phyloP scores from a whole-genome alignment of 2,888 invertebrate genomes.

The Eurytoma californica region DNA sequence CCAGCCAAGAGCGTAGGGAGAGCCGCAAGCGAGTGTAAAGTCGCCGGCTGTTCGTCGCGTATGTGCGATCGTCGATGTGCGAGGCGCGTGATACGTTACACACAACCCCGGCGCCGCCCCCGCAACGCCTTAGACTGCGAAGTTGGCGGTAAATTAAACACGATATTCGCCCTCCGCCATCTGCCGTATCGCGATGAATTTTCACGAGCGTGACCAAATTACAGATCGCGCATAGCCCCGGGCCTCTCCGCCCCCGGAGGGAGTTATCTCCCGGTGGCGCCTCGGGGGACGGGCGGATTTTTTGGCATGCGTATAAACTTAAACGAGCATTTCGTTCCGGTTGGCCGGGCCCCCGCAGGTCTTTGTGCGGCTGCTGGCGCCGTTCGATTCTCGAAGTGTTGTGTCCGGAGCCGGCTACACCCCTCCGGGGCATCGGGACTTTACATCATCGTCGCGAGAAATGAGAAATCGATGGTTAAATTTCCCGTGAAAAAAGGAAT shows the following conservation, averaged over 20 bases:
- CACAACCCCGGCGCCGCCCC: background rate
- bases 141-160: slow-evolving; percentile 62
- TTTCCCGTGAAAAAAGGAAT: slow-evolving; percentile 43
- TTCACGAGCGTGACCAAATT: slow-evolving; percentile 8
- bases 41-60: background rate
- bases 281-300: background rate
- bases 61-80: background rate
- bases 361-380: background rate
- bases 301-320: slow-evolving; percentile 28
- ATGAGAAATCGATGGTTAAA: slow-evolving; percentile 52
- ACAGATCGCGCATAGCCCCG: background rate
- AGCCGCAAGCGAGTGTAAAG: slow-evolving; percentile 6
- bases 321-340: slow-evolving; percentile 38
- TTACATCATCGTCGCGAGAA: slow-evolving; percentile 26
- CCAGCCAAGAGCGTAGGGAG: slow-evolving; percentile 2
- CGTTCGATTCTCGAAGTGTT: slow-evolving; percentile 11
- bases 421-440: background rate
- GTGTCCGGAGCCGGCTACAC: background rate
- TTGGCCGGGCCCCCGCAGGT: background rate
- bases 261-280: background rate
- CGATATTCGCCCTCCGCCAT: slow-evolving; percentile 64
- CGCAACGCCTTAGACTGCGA: background rate
- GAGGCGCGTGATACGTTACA: background rate
- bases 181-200: background rate
- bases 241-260: background rate